phyloP scores from a whole-genome alignment of 2,113 vertebrate species.

The Crotalus horridus region DNA sequence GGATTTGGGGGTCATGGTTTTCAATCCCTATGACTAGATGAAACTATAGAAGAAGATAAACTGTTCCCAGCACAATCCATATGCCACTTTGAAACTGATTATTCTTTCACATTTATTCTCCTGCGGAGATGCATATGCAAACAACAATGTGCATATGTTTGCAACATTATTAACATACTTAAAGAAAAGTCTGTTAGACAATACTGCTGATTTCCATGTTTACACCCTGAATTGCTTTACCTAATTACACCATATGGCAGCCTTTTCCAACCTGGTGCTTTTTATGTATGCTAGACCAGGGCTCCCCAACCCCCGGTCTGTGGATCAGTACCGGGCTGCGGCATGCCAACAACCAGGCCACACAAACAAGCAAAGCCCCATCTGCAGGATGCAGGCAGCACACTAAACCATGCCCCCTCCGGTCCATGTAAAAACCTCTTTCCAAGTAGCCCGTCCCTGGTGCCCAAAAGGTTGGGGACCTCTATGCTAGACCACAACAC shows the following conservation, averaged over 20 bases:
- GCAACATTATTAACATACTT: conserved; percentile 28
- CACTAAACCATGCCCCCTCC: too few relatives aligned
- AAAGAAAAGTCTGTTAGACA: conserved; percentile 15
- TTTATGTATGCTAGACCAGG: background rate
- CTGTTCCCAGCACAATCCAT: background rate
- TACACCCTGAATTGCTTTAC: conserved; percentile 16
- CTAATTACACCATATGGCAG: background rate
- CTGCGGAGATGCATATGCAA: conserved; percentile 12
- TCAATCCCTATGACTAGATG: background rate
- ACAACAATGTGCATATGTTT: conserved; percentile 34
- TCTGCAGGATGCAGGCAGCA: too few relatives aligned
- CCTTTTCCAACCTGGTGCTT: background rate
- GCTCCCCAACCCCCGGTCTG: too few relatives aligned
- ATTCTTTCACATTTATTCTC: conserved; percentile 27
- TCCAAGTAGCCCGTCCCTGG: too few relatives aligned
- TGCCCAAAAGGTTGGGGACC: too few relatives aligned
- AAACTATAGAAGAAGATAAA: background rate
- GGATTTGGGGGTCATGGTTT: background rate
- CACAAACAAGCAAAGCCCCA: too few relatives aligned
- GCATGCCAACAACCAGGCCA: too few relatives aligned
- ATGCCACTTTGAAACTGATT: conserved; percentile 26
- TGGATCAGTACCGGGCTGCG: too few relatives aligned
- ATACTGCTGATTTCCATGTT: conserved; percentile 19
- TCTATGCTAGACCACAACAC: background rate
- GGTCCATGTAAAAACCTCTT: too few relatives aligned